These are phyloP conservation scores for Thaleichthys pacificus DNA, from an alignment of 2,797 vertebrate species.

Conservation along the genomic window DNA sequence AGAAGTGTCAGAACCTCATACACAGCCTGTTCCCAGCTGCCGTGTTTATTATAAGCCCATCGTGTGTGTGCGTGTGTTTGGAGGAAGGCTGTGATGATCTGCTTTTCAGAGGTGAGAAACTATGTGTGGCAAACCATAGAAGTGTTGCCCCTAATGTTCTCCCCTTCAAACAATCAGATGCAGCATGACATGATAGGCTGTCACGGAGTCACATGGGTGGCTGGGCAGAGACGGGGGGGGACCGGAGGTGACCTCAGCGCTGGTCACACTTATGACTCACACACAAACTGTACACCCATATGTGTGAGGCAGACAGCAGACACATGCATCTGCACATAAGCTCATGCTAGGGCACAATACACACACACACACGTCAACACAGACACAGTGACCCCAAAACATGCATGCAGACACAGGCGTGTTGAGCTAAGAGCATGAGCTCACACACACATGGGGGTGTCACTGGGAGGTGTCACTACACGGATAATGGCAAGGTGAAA, in stretches of 20 bases:
- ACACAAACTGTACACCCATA: neutral
- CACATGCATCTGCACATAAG: constrained; percentile 1
- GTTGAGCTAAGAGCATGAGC: neutral
- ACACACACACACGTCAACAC: neutral
- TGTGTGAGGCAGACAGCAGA: neutral
- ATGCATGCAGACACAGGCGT: neutral
- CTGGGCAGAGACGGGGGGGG: too few species aligned
- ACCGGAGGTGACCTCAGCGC: neutral
- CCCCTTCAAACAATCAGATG: neutral
- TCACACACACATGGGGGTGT: constrained; percentile 20
- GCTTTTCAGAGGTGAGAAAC: neutral
- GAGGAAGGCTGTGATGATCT: neutral
- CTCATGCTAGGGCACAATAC: neutral
- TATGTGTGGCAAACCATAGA: neutral
- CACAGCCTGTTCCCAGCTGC: too few species aligned
- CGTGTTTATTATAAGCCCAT: neutral
- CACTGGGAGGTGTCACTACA: constrained; percentile 37
- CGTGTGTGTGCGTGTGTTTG: neutral
- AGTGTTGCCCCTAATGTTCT: neutral
- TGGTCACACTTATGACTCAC: neutral
- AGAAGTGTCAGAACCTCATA: too few species aligned
- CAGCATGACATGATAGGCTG: neutral
- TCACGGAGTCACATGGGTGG: neutral
- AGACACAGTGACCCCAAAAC: neutral
- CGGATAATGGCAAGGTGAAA: constrained; percentile 53